Evolutionary conservation across 53 echinoderm and acorn worm genomes (phyloP), one percentile per base, ranked within the genome.

Genomic region (Henricia sp.): DNA sequence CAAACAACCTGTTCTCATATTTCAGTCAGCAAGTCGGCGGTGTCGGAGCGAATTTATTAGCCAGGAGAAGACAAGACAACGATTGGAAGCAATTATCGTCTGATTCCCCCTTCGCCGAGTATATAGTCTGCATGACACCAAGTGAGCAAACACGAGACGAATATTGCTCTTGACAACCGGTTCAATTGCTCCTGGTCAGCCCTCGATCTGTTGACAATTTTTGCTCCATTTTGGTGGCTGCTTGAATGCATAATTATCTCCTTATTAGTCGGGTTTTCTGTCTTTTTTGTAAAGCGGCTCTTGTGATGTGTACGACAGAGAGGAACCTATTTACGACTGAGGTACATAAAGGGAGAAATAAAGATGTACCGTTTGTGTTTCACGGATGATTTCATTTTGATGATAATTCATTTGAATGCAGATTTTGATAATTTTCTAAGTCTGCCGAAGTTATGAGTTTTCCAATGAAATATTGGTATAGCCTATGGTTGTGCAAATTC

Each of bases 131-230:
- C 55, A n/a, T 27, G 42, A 17, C 58, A 26, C 24, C 41, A 59
- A 27, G 59, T 76, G 40, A 57, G 59, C 42, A 76, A 76, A 76
- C 76, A 76, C 13, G 12, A 57, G 76, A 57, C 5, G 76, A 59
- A 76, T 76, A 76, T 58, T 57, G 60, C 58, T 76, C 76, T 76
- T 58, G 76, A 76, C 76, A 57, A 41, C 76, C 40, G 38, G 37
- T 0, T 59, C 12, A 4, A 13, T 58, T 39, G 76, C 76, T 76
- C 60, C 74, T 24, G 74, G 74, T 74, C 56, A 74, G 57, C 57
- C 37, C 39, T 29, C 5, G 5, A 17, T 40, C 14, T 38, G 24
- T 76, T 56, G 23, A 38, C 54, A 21, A 54, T 56, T 56, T 74
- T 17, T 26, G 75, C 2, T 42, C 21, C 26, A 28, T 13, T 40